A percentile compares a stretch with the other conserved stretches of the same genome.
phyloP scores from a whole-genome alignment of 1,140 invertebrate genomes.

The Bombus terrestris region DNA sequence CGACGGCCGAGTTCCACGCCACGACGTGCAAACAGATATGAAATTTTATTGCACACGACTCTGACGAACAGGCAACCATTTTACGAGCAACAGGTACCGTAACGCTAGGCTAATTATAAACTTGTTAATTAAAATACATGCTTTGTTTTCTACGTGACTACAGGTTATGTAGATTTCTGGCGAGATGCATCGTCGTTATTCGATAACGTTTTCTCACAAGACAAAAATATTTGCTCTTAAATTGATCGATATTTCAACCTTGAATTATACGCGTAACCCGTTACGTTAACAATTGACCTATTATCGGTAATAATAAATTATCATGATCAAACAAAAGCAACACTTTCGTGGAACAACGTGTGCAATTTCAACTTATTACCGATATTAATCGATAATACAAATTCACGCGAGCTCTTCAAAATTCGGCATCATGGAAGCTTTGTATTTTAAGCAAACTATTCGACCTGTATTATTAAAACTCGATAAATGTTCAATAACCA shows the following conservation, averaged over 20 bases:
- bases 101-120: not conserved
- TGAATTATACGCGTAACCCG: not conserved
- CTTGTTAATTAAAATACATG: conserved; percentile 8
- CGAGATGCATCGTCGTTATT: not conserved
- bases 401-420: not conserved
- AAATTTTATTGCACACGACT: conserved; percentile 14
- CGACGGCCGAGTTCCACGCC: not conserved
- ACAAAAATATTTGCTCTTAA: not conserved
- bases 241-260: not conserved
- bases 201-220: not conserved
- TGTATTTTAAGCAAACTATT: not conserved
- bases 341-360: not conserved
- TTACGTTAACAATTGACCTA: not conserved
- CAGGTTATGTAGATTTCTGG: not conserved
- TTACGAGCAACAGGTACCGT: conserved; percentile 29
- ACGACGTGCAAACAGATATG: conserved; percentile 10
- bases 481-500: not conserved
- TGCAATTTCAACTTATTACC: not conserved
- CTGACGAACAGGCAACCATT: not conserved
- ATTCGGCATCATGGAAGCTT: not conserved
- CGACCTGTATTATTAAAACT: not conserved
- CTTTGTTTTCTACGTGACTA: not conserved
- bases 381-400: not conserved
- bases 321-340: not conserved
- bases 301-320: not conserved